Base-by-base conservation (phyloP, 2,888 invertebrate species). In the Oscheius sp. region DNA sequence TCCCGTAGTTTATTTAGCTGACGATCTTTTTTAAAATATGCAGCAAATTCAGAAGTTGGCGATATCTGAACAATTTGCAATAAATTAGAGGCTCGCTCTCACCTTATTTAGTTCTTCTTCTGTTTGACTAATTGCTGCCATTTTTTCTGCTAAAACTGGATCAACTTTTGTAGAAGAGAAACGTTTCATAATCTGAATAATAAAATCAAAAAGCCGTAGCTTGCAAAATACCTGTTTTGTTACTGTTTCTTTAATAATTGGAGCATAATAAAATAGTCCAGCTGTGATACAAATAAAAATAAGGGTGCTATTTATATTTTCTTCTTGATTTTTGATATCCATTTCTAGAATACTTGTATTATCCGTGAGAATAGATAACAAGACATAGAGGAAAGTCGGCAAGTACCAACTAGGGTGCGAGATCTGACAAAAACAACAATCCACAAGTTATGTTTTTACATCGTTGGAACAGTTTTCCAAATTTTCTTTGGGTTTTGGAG, bases 1-100 rank as follows among this genome's bases (percentile, higher is more conserved):
- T 71, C 74, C 23, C 23, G 68, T 23, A 70, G 20, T 31, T 73
- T 74, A 29, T 73, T 76, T 50, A 74, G 8, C 34, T 71, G 67
- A 17, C 76, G 58, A 6, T 76, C 76, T 55, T 74, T 76, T 31
- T 76, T 76, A 69, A 76, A 74, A 63, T 76, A 76, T 1, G 55
- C 57, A 1, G 76, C 71, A 46, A 74, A 76, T 52, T 76, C 70
- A 6, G 48, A 65, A 0, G 74, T 74, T 20, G 74, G 76, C 17
- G 76, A 76, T 25, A 76, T 76, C 50, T 61, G n/a, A 39, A n/a
- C 10, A 61, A 61, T 10, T 5, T 33, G 27, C 45, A 29, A 34
- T 34, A 27, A 46, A 46, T 12, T 6, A 25, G 2, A 29, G 3
- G 31, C 45, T 17, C 10, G 15, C 12, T 4, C 33, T 29, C 27